phyloP scores from a whole-genome alignment of 1,140 invertebrate species.

The Trachelipus rathkii region DNA sequence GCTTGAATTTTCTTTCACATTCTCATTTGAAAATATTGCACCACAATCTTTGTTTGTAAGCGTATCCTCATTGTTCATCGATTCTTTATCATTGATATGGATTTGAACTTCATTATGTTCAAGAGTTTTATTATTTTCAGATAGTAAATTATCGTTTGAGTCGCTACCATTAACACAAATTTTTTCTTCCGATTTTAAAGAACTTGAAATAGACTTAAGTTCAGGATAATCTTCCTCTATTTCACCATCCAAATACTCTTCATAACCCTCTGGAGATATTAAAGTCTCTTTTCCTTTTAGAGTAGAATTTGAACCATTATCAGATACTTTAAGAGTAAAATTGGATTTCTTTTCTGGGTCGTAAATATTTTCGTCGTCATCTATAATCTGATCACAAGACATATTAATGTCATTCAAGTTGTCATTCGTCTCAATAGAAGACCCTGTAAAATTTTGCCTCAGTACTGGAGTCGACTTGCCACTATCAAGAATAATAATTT shows the following conservation, averaged over 20 bases:
- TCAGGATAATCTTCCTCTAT: conserved; percentile 42
- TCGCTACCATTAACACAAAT: background rate
- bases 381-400: conserved; percentile 7
- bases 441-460: too few species aligned
- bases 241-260: conserved; percentile 40
- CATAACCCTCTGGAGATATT: conserved; percentile 40
- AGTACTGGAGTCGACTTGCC: too few species aligned
- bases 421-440: too few species aligned
- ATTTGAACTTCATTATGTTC: too few species aligned
- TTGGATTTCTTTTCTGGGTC: conserved; percentile 13
- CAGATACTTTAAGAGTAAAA: too few species aligned
- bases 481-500: conserved; percentile 29
- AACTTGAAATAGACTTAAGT: conserved; percentile 20
- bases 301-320: background rate
- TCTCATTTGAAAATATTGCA: background rate
- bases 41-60: background rate
- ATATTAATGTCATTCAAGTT: conserved; percentile 14
- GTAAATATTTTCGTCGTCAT: conserved; percentile 8
- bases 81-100: too few species aligned
- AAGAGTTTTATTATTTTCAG: too few species aligned
- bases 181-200: background rate
- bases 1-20: too few species aligned
- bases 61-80: too few species aligned
- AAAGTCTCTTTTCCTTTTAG: conserved; percentile 21
- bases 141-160: too few species aligned